Evolutionary conservation across 35 echinoderm and acorn worm species (phyloP).

Genomic region (Diadema setosum): DNA sequence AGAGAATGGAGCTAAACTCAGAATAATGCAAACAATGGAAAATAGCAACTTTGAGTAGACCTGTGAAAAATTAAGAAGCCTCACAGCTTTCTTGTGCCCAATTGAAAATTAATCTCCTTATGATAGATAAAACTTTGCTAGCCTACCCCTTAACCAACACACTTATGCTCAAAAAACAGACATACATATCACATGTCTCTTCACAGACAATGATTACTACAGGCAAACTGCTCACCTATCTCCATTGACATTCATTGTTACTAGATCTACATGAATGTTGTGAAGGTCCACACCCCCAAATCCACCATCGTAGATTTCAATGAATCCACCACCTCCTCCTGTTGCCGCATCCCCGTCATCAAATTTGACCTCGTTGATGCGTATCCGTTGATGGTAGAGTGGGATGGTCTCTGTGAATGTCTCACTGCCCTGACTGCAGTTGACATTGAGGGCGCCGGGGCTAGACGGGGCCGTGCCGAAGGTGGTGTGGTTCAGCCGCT

Average conservation of each 20-base stretch:
- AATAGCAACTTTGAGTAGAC: no score
- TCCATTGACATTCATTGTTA: neutral
- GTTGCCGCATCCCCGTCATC: neutral
- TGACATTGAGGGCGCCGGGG: conserved; percentile 49
- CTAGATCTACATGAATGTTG: conserved; percentile 36
- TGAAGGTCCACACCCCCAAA: conserved; percentile 54
- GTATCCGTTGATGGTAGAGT: conserved; percentile 40
- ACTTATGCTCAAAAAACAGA: no score
- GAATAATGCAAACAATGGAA: no score
- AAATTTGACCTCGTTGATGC: conserved; percentile 80
- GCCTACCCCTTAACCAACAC: no score
- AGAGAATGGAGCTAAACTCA: no score
- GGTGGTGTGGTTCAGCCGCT: neutral
- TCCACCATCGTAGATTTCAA: conserved; percentile 87
- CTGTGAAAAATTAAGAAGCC: no score
- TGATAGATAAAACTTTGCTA: no score
- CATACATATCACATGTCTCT: no score
- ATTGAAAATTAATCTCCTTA: no score
- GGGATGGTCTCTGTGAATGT: conserved; percentile 67
- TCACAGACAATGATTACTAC: no score
- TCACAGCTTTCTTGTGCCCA: no score
- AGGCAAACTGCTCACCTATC: conserved; percentile 36
- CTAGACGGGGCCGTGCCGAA: conserved; percentile 57
- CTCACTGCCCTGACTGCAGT: conserved; percentile 41
- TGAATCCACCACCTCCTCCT: conserved; percentile 55